A percentile compares a stretch with the other conserved stretches of the same genome.
These are phyloP conservation scores for Atopsyche davidsoni DNA, from an alignment of 1,140 invertebrate genomes.

Conservation along the genomic window DNA sequence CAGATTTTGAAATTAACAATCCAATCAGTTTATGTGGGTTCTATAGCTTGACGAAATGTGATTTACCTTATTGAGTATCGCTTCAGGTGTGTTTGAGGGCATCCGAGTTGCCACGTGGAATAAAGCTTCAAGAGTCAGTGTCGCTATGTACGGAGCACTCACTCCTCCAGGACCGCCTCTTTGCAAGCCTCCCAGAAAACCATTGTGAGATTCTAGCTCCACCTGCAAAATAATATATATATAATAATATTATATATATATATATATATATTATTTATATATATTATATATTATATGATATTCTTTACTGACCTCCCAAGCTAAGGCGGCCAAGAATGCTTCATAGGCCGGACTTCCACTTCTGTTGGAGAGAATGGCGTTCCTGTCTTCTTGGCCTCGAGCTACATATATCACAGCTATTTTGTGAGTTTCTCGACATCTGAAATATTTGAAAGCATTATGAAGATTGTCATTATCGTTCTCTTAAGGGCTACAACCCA, in stretches of 20 bases:
- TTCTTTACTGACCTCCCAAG: constrained; percentile 81
- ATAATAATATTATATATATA: no score
- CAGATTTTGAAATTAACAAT: neutral
- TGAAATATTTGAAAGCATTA: no score
- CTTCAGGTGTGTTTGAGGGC: constrained; percentile 80
- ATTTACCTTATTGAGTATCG: constrained; percentile 80
- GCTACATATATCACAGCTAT: constrained; percentile 98
- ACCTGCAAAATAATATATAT: constrained; percentile 46
- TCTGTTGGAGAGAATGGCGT: constrained; percentile 68
- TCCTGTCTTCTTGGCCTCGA: constrained; percentile 94
- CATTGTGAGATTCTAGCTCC: constrained; percentile 90
- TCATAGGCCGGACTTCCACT: constrained; percentile 91
- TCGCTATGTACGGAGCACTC: constrained; percentile 94
- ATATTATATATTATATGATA: neutral
- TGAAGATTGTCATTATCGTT: no score
- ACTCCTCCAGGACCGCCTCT: constrained; percentile 85
- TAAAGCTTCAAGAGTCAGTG: constrained; percentile 79
- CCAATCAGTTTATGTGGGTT: neutral
- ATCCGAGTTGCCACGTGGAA: constrained; percentile 99
- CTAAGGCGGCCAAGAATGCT: constrained; percentile 87
- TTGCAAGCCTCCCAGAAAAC: constrained; percentile 92
- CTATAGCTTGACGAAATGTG: constrained; percentile 1
- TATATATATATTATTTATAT: no score
- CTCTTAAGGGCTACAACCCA: no score
- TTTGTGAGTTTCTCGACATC: constrained; percentile 95